Base-by-base conservation (phyloP, 2,888 invertebrate species). In the Chrysopilus asiliformis region DNA sequence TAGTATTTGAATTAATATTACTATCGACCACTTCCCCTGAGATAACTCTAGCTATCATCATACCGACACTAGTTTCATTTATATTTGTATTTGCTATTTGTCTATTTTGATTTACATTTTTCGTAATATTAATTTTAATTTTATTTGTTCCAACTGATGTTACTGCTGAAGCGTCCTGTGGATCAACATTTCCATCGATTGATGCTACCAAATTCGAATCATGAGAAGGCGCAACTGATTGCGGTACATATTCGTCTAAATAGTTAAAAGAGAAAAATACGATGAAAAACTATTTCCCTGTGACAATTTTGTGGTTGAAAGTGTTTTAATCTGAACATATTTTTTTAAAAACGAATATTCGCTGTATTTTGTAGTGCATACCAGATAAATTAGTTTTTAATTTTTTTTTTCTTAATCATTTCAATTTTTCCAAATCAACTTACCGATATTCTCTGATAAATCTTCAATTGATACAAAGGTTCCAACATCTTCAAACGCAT, bases 111-210 rank as follows among this genome's bases (percentile, higher is more conserved):
- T 53, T 60, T 47, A 76, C 56, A 8, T 76, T 68, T 58, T 82
- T 83, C 48, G 78, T 76, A 53, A 86, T 85, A 67, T 84, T 86
- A 60, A 86, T 85, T 52, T 82, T 78, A 45, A 86, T 86, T 55
- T 72, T 76, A 49, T 71, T 72, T 42, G 63, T 52, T 49, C 54
- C 50, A 15, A 58, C 67, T 41, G 52, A 50, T 49, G 57, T 51
- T 6, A 64, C 49, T 14, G 68, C 62, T 9, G 68, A 61, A 2
- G 71, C 64, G 36, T 70, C 68, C 27, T 72, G 71, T 9, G 74
- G 59, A 51, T 83, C 81, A 7, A 79, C 68, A 57, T 86, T 85
- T 25, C 83, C 84, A 56, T 85, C 84, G 44, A 84, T 80, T 1
- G 80, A 74, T 19, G 75, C 72, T 32, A 70, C 68, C 20, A n/a